A percentile compares a stretch with the other conserved stretches of the same genome.
phyloP scores from a whole-genome alignment of 2,113 vertebrate species.

The Triplophysa dalaica region DNA sequence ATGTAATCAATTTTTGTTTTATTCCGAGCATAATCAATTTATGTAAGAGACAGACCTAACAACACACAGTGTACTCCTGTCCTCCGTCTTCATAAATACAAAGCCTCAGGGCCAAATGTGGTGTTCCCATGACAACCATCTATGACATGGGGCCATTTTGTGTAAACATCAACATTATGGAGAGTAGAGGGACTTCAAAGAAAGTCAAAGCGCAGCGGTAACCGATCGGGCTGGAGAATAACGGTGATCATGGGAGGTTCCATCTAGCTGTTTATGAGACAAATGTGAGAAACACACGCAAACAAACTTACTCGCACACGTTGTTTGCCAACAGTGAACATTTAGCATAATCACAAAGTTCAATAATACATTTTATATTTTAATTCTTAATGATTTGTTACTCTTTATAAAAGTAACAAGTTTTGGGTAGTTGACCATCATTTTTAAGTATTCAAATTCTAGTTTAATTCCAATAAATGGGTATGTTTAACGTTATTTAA shows the following conservation, averaged over 20 bases:
- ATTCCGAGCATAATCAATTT: conserved; percentile 35
- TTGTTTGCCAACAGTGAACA: neutral
- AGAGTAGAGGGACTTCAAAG: conserved; percentile 38
- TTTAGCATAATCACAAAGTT: conserved; percentile 15
- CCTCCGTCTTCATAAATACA: conserved; percentile 42
- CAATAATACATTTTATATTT: neutral
- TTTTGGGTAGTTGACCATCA: too few species aligned
- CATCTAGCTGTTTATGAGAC: conserved; percentile 36
- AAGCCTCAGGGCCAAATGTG: conserved; percentile 27
- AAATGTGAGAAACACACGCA: conserved; percentile 16
- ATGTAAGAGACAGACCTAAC: conserved; percentile 30
- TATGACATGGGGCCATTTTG: conserved; percentile 45
- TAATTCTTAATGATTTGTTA: too few species aligned
- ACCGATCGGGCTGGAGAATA: conserved; percentile 8
- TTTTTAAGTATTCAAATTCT: too few species aligned
- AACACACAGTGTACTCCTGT: conserved; percentile 24
- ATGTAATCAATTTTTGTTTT: conserved; percentile 30
- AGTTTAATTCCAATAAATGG: too few species aligned
- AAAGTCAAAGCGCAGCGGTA: conserved; percentile 32
- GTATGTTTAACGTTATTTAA: too few species aligned
- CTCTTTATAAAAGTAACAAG: too few species aligned
- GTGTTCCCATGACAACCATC: conserved; percentile 51
- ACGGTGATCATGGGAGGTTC: conserved; percentile 29
- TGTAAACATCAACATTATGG: conserved; percentile 44
- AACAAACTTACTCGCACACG: neutral